Evolutionary conservation across 1,140 invertebrate genomes (phyloP).

Genomic region (Formica exsecta): DNA sequence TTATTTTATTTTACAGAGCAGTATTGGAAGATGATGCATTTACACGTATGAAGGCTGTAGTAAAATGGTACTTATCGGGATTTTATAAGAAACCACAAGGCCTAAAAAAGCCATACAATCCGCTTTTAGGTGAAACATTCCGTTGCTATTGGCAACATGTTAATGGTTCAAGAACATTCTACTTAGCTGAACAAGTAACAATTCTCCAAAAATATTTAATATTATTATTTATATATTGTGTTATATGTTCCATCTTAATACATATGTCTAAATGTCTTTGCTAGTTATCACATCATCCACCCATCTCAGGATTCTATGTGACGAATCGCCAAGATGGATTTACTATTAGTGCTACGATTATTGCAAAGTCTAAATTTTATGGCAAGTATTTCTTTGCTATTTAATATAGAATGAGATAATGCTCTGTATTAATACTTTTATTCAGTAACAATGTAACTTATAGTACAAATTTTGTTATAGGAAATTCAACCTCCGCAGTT

Average conservation of each 20-base stretch:
- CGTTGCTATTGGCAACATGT: conserved; percentile 96
- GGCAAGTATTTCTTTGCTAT: conserved; percentile 86
- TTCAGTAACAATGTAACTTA: neutral
- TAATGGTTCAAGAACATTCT: conserved; percentile 95
- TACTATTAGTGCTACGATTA: conserved; percentile 95
- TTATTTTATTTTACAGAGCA: conserved; percentile 88
- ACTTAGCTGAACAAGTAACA: conserved; percentile 95
- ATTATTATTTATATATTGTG: conserved; percentile 13
- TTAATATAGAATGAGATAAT: neutral
- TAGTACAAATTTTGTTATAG: conserved; percentile 75
- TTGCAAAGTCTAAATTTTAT: conserved; percentile 98
- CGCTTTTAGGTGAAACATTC: conserved; percentile 96
- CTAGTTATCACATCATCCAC: conserved; percentile 97
- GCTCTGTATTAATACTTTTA: neutral
- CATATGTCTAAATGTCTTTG: conserved; percentile 42
- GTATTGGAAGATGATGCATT: conserved; percentile 95
- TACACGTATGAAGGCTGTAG: conserved; percentile 95
- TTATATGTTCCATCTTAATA: conserved; percentile 29
- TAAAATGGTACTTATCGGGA: conserved; percentile 96
- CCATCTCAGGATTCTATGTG: conserved; percentile 97
- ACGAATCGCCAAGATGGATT: conserved; percentile 98
- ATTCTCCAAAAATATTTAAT: neutral
- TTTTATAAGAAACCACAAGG: conserved; percentile 96
- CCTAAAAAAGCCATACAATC: conserved; percentile 98
- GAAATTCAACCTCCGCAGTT: conserved; percentile 97